These are phyloP conservation scores for Helicoverpa zea DNA, from an alignment of 1,140 invertebrate species.

Conservation along the genomic window DNA sequence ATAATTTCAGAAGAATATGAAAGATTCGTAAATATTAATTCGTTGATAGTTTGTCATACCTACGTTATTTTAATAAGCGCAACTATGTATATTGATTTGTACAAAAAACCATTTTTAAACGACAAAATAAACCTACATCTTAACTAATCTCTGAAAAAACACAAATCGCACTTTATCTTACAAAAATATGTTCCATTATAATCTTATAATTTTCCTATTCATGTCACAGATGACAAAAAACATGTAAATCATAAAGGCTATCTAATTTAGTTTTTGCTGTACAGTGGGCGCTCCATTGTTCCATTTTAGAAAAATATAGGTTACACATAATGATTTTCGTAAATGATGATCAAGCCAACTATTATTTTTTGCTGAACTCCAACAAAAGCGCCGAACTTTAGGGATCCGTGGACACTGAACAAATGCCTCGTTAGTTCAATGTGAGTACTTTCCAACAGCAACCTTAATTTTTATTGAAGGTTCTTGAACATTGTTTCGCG, in stretches of 20 bases:
- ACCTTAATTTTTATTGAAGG: constrained; percentile 34
- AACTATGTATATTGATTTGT: background rate
- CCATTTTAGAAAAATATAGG: constrained; percentile 10
- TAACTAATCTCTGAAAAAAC: no score
- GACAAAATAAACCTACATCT: no score
- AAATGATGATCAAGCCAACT: constrained; percentile 2
- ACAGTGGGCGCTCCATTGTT: background rate
- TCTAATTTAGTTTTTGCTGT: constrained; percentile 2
- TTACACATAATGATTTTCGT: constrained; percentile 2
- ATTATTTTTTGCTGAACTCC: constrained; percentile 11
- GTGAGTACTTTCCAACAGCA: background rate
- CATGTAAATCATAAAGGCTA: background rate
- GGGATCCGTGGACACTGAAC: background rate
- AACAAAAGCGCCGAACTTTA: background rate
- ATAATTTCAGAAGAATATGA: background rate
- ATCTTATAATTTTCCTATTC: background rate
- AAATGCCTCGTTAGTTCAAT: no score
- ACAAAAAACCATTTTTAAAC: no score
- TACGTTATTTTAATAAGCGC: background rate
- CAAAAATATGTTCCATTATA: no score
- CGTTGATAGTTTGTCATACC: background rate
- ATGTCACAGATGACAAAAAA: background rate
- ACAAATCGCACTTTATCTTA: no score
- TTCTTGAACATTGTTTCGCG: constrained; percentile 9
- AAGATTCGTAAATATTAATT: background rate